phyloP scores from a whole-genome alignment of 37 sponge, comb jelly and placozoan species.

The Spongia lamella region DNA sequence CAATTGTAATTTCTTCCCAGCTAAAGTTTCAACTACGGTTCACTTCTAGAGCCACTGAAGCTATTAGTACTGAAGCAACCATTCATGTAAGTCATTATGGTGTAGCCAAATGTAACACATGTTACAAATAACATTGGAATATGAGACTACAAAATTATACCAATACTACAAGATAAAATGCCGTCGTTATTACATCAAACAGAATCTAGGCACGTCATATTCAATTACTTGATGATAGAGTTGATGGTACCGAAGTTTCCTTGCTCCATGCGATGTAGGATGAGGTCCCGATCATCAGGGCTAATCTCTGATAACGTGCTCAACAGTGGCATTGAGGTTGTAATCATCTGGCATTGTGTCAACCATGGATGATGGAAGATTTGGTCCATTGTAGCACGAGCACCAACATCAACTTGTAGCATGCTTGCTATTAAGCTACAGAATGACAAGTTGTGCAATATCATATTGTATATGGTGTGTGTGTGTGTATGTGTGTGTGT shows the following conservation, averaged over 20 bases:
- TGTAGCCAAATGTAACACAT: no score
- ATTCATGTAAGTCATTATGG: no score
- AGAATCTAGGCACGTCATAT: background rate
- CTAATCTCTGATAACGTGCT: conserved; percentile 57
- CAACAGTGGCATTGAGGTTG: conserved; percentile 32
- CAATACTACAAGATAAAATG: no score
- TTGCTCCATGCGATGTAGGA: conserved; percentile 63
- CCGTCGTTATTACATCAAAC: background rate
- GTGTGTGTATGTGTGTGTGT: no score
- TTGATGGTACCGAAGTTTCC: conserved; percentile 80
- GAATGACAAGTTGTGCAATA: no score
- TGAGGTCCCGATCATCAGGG: conserved; percentile 52
- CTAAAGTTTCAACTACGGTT: no score
- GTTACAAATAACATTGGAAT: no score
- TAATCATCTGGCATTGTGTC: background rate
- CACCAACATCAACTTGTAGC: conserved; percentile 66
- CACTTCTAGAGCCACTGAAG: no score
- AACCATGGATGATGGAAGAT: conserved; percentile 71
- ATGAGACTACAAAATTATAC: no score
- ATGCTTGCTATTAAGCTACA: conserved; percentile 58
- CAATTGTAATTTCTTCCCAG: no score
- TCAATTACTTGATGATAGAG: conserved; percentile 61
- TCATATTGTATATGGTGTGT: no score
- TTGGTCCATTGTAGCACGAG: conserved; percentile 58
- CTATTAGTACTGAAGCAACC: no score